Base-by-base conservation (phyloP, 1,140 invertebrate species). In the Popillia japonica region DNA sequence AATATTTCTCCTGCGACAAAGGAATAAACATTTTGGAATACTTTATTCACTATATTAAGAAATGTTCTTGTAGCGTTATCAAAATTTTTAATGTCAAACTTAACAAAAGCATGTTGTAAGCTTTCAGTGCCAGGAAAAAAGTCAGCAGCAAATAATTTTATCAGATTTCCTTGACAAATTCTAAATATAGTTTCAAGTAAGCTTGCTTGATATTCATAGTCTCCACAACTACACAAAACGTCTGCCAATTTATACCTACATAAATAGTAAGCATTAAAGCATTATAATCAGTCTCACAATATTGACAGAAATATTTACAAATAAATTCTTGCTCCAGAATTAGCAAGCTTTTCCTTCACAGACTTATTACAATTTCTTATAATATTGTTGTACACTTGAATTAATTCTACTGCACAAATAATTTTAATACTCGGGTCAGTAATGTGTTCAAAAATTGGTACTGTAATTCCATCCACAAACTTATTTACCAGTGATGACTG, bases 121-220 rank as follows among this genome's bases (percentile, higher is more conserved):
- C 40, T 74, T 42, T 74, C 72, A 20, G 17, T 74, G 11, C 40
- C 61, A 44, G 72, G 72, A 44, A 74, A 74, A 74, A 74, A 41
- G 0, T 74, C 72, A 41, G 11, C 6, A 3, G 34, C 72, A 17
- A 40, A 41, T 41, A 14, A 11, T n/a, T 40, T 74, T 20, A 74
- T 41, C n/a, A 22, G n/a, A 41, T 74, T 0, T 41, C 6, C 22
- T 4, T n/a, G 41, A 41, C 72, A 40, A 17, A 74, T 41, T 44
- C 72, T 40, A 20, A 72, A 74, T 41, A 74, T 74, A 7, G 72
- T 74, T 44, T 74, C 72, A 7, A 74, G 7, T 11, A 74, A 11
- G 14, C 9, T 17, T 17, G 72, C 40, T 74, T 74, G 72, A 74
- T 74, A 74, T 74, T 74, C 72, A 74, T 41, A 74, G 10, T 74